These are phyloP conservation scores for Synergus itoensis DNA, from an alignment of 2,888 invertebrate genomes.

Conservation along the genomic window DNA sequence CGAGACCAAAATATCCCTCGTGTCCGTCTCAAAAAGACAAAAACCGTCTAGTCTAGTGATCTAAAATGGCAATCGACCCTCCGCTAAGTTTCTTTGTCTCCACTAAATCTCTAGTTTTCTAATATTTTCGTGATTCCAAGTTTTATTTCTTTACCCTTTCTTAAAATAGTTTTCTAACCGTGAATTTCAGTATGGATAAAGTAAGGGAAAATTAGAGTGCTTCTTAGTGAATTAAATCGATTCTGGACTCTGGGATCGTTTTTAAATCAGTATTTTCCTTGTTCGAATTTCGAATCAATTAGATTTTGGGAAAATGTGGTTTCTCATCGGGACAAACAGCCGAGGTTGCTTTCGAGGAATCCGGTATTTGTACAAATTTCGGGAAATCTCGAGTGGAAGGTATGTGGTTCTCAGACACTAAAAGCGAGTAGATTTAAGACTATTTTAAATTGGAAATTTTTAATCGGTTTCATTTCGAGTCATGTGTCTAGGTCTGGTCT, in stretches of 20 bases:
- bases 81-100: background rate
- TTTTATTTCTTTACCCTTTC: too few species aligned
- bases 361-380: background rate
- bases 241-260: background rate
- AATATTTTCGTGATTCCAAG: too few species aligned
- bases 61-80: background rate
- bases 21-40: background rate
- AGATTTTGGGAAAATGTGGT: background rate
- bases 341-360: background rate
- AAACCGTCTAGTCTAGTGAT: background rate
- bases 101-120: too few species aligned
- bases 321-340: background rate
- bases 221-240: background rate
- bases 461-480: background rate
- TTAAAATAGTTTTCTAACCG: too few species aligned
- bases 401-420: background rate
- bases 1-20: background rate
- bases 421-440: background rate
- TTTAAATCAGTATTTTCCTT: background rate
- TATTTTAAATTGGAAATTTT: background rate
- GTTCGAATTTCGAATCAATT: too few species aligned
- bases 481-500: background rate
- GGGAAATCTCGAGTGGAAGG: background rate
- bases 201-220: too few species aligned
- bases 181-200: too few species aligned